phyloP scores from a whole-genome alignment of 2,797 vertebrate genomes.

The Sebastes umbrosus region DNA sequence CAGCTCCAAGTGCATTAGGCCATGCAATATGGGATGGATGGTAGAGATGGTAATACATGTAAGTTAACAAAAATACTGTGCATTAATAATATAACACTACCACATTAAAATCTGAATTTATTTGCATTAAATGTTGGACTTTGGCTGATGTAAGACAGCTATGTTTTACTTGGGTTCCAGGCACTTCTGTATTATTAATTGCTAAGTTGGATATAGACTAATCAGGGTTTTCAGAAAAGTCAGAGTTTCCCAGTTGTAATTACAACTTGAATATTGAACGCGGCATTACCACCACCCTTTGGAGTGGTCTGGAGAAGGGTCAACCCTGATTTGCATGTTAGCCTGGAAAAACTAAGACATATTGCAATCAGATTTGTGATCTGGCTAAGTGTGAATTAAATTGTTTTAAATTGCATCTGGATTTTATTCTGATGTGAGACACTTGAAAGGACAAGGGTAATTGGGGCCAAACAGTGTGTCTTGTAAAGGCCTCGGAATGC shows the following conservation, averaged over 20 bases:
- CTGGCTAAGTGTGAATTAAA: not conserved
- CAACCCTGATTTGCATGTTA: not conserved
- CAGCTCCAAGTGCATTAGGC: not conserved
- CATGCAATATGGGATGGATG: not conserved
- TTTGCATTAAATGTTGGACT: not conserved
- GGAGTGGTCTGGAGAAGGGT: not conserved
- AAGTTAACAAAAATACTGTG: not conserved
- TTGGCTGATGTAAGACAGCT: not conserved
- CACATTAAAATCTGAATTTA: not conserved
- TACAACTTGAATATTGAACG: not conserved
- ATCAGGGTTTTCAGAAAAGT: not conserved
- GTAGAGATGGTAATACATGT: not conserved
- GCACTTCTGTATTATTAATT: not conserved
- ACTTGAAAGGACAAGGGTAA: not conserved
- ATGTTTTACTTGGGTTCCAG: not conserved
- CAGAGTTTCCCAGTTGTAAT: not conserved
- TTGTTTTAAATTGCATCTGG: not conserved
- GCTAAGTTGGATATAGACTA: not conserved
- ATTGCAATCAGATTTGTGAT: not conserved
- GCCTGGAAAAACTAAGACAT: not conserved
- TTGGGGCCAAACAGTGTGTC: constrained; percentile 2
- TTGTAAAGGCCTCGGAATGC: not conserved
- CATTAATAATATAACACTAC: not conserved
- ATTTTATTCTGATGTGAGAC: not conserved
- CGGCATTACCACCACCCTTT: not conserved